Conservation (phyloP, 2,797 vertebrate genomes). For the Melanotaenia pygmaea region DNA sequence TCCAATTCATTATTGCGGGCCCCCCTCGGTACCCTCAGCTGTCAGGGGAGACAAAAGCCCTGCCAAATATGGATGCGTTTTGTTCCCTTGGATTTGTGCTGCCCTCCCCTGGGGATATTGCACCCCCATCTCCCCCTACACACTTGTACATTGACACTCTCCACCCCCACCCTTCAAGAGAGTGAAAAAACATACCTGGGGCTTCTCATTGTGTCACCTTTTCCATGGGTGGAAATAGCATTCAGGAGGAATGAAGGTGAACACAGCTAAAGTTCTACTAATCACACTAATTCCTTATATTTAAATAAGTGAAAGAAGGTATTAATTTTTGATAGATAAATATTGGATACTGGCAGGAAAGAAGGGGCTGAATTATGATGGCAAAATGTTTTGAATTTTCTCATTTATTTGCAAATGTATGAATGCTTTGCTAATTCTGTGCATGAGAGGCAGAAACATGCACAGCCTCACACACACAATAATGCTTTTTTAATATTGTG, state of each 20-base stretch:
- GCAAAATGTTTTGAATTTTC: slow-evolving; percentile 23
- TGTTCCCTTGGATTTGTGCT: slow-evolving; percentile 79
- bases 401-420: slow-evolving; percentile 24
- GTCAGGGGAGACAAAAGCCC: slow-evolving; percentile 81
- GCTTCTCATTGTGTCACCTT: slow-evolving; percentile 69
- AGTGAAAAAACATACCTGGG: slow-evolving; percentile 73
- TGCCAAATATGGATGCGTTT: slow-evolving; percentile 82
- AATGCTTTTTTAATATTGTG: neutral
- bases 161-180: slow-evolving; percentile 36
- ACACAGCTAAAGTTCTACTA: slow-evolving; percentile 38
- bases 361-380: slow-evolving; percentile 17
- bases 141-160: slow-evolving; percentile 32
- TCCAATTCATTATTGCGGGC: slow-evolving; percentile 81
- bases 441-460: slow-evolving; percentile 1
- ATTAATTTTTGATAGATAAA: slow-evolving; percentile 55
- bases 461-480: slow-evolving; percentile 4
- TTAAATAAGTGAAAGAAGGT: slow-evolving; percentile 32
- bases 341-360: slow-evolving; percentile 16
- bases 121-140: slow-evolving; percentile 33
- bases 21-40: slow-evolving; percentile 67
- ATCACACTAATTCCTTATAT: slow-evolving; percentile 40
- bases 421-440: slow-evolving; percentile 20
- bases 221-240: slow-evolving; percentile 64
- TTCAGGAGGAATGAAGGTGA: slow-evolving; percentile 54
- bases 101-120: slow-evolving; percentile 76